Base-by-base conservation (phyloP, 2,888 invertebrate species). In the Candidula unifasciata region DNA sequence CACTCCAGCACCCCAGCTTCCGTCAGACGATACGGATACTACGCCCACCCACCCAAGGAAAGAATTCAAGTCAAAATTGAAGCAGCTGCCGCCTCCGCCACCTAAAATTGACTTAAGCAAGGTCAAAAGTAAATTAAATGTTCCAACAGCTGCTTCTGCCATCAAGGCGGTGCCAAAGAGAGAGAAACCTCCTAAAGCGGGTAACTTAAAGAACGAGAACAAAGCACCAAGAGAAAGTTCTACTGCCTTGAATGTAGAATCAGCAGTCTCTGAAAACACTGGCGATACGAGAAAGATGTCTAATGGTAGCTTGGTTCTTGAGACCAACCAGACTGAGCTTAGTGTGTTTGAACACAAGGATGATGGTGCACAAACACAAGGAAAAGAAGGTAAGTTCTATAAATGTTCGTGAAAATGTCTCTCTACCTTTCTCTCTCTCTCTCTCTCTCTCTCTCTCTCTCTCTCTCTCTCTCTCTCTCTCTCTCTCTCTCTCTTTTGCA, bases 21-120 rank as follows among this genome's bases (percentile, higher is more conserved):
- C 52, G 3, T 33, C 30, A 13, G 44, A 54, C 5, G 37, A 54
- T 37, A 60, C 37, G 37, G 64, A 80, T 24, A 60, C 57, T n/a
- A 52, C 54, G 24, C n/a, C 24, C n/a, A 52, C 35, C 30, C 68
- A 27, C 5, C 27, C 13, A 5, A 30, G 37, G 30, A 84, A 52
- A 66, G 76, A 68, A 57, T 64, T 37, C 44, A 71, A 79, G 54
- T 79, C 78, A 24, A 80, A 80, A 52, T 73, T 84, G 18, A 84
- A 84, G 64, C 73, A 73, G 52, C 76, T 84, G 0, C 84, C 84
- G 16, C 84, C 84, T 2, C 84, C 84, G 18, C 87, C 89, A 35
- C 88, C 89, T 16, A 90, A 90, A 77, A 90, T 91, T 16, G 91
- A 92, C 84, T 91, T 90, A 86, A 92, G 91, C 80, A 91, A 90